These are phyloP conservation scores for Globia sparganii DNA, from an alignment of 2,888 invertebrate species.

Conservation along the genomic window DNA sequence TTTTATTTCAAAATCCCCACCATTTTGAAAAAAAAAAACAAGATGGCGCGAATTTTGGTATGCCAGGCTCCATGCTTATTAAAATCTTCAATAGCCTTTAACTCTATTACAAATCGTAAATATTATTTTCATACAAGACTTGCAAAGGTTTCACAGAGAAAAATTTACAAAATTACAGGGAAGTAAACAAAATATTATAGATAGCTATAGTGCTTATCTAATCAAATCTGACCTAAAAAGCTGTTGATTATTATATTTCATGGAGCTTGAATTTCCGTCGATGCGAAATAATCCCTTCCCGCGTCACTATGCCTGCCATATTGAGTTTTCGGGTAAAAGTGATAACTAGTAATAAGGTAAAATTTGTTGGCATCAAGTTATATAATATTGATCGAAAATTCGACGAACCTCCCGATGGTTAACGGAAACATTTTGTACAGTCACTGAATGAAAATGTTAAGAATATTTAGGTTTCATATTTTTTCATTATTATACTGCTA, in stretches of 20 bases:
- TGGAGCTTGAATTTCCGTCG: conserved; percentile 36
- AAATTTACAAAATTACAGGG: background rate
- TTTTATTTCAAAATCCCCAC: background rate
- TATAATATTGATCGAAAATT: conserved; percentile 2
- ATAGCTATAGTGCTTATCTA: conserved; percentile 21
- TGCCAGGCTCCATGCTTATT: too few species aligned
- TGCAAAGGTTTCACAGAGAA: background rate
- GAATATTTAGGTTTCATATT: background rate
- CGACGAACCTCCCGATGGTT: too few species aligned
- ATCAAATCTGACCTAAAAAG: conserved; percentile 51
- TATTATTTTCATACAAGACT: background rate
- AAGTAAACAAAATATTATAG: background rate
- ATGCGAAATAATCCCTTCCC: conserved; percentile 45
- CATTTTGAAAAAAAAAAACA: background rate
- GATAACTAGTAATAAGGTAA: conserved; percentile 23
- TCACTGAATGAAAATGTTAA: background rate
- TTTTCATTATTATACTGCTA: background rate
- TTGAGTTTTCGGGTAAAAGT: conserved; percentile 37
- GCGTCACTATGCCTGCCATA: conserved; percentile 8
- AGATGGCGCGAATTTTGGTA: background rate
- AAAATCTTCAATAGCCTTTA: too few species aligned
- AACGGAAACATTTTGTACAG: background rate
- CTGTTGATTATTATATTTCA: conserved; percentile 36
- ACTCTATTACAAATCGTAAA: background rate
- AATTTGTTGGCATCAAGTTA: conserved; percentile 7